These are phyloP conservation scores for Xiphorhynchus erythropygius DNA, from an alignment of 2,797 vertebrate genomes.

Conservation along the genomic window DNA sequence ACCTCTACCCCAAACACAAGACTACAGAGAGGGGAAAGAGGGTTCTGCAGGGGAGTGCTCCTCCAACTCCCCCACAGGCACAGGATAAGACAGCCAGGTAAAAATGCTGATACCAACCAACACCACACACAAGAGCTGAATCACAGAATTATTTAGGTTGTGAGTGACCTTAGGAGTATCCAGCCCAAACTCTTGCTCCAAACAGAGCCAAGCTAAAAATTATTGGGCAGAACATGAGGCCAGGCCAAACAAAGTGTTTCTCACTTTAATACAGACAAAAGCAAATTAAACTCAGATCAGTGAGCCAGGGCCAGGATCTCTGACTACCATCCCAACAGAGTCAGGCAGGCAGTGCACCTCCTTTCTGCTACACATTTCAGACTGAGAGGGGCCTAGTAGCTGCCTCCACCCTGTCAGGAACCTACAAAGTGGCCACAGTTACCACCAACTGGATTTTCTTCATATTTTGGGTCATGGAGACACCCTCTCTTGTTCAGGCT, in stretches of 20 bases:
- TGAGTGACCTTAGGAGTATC: background rate
- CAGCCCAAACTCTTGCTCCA: background rate
- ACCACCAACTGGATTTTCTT: background rate
- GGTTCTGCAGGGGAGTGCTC: background rate
- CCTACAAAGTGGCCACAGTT: background rate
- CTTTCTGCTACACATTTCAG: background rate
- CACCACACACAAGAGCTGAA: background rate
- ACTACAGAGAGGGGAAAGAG: background rate
- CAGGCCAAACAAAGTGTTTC: background rate
- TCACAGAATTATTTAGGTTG: background rate
- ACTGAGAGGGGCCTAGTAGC: background rate
- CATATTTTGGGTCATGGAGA: background rate
- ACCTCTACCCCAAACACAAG: background rate
- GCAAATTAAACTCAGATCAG: background rate
- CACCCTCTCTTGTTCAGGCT: background rate
- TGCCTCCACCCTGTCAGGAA: background rate
- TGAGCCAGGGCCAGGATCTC: background rate
- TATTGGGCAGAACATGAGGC: background rate
- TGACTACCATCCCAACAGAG: background rate
- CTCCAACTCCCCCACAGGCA: background rate
- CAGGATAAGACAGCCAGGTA: background rate
- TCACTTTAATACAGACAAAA: background rate
- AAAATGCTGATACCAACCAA: background rate
- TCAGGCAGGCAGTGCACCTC: background rate
- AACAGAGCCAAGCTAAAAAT: background rate